A percentile compares a stretch with the other conserved stretches of the same genome.
Conservation (phyloP, 2,113 vertebrate species). For the Platycercus adscitus region DNA sequence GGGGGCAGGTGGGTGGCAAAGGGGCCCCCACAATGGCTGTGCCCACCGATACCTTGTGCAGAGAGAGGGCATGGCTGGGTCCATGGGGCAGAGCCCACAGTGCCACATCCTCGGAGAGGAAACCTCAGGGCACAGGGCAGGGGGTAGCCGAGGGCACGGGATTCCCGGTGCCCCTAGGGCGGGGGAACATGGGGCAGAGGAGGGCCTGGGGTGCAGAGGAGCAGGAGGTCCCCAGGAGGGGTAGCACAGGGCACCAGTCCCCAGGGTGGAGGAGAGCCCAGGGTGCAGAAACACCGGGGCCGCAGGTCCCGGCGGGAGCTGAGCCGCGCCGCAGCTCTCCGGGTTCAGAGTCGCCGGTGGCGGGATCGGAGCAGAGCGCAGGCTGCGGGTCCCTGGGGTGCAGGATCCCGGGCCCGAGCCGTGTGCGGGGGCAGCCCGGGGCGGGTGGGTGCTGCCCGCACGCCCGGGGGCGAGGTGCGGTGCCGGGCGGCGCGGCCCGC, state of each 20-base stretch:
- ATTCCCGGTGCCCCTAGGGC: background rate
- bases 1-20: background rate
- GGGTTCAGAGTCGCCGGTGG: background rate
- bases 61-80: accelerated
- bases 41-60: accelerated
- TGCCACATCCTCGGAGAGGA: background rate
- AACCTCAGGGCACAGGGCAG: background rate
- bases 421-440: background rate
- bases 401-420: background rate
- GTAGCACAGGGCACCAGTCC: background rate
- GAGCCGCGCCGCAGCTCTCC: background rate
- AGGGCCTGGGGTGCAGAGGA: background rate
- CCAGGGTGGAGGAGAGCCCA: background rate
- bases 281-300: background rate
- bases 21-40: background rate
- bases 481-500: background rate
- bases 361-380: background rate
- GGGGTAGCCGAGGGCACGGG: background rate
- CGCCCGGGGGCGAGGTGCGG: background rate
- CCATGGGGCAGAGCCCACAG: background rate
- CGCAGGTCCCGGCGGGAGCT: background rate
- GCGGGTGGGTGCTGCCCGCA: background rate
- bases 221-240: background rate
- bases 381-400: background rate
- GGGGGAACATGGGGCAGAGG: background rate